A percentile compares a stretch with the other conserved stretches of the same genome.
phyloP scores from a whole-genome alignment of 2,797 vertebrate genomes.

The Orientallactaga sibirica region DNA sequence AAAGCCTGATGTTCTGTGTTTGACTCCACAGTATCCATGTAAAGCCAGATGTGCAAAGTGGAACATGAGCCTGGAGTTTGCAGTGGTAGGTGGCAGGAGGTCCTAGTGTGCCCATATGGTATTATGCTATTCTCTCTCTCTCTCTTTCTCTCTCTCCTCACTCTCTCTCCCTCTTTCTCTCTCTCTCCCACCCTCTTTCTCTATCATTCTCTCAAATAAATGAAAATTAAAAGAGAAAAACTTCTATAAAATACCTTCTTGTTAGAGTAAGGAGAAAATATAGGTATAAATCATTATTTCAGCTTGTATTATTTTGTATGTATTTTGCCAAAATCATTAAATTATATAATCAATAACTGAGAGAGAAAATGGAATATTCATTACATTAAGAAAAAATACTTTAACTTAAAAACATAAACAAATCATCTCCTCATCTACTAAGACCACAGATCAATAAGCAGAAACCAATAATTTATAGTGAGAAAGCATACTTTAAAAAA shows the following conservation, averaged over 20 bases:
- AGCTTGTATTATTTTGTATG: background rate
- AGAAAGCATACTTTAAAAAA: constrained; percentile 8
- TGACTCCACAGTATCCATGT: too few species aligned
- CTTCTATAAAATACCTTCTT: background rate
- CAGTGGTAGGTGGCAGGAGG: too few species aligned
- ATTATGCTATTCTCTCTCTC: too few species aligned
- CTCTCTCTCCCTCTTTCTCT: too few species aligned
- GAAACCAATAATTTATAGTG: constrained; percentile 53
- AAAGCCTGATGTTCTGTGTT: too few species aligned
- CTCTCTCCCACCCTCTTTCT: too few species aligned
- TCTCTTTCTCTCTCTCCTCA: too few species aligned
- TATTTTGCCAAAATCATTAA: constrained; percentile 4
- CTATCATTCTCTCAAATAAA: too few species aligned
- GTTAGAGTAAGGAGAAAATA: background rate
- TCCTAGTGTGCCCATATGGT: too few species aligned
- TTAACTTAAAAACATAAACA: background rate
- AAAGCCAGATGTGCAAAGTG: too few species aligned
- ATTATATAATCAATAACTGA: background rate
- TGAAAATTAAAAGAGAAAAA: background rate
- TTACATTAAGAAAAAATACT: constrained; percentile 2
- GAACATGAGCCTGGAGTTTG: too few species aligned
- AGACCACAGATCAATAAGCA: constrained; percentile 37
- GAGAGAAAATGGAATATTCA: background rate
- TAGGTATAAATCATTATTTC: background rate
- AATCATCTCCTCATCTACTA: background rate